A percentile compares a stretch with the other conserved stretches of the same genome.
phyloP scores from a whole-genome alignment of 2,797 vertebrate species.

The Catamblyrhynchus diadema region DNA sequence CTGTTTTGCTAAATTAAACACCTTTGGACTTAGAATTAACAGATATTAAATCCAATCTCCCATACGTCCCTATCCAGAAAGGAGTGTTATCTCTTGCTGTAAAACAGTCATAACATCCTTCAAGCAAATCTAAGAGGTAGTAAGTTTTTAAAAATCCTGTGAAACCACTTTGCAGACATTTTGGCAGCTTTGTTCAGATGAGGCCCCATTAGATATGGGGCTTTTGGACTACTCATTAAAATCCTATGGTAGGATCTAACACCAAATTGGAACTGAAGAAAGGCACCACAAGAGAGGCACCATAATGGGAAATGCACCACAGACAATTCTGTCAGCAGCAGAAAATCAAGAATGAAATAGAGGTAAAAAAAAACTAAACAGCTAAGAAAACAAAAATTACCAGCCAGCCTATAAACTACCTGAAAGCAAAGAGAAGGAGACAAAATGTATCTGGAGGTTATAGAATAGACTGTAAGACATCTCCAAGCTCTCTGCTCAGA shows the following conservation, averaged over 20 bases:
- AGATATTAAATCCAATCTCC: neutral
- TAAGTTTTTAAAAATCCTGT: neutral
- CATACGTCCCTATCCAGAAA: neutral
- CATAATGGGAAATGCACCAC: accelerated
- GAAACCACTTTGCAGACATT: neutral
- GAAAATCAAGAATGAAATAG: neutral
- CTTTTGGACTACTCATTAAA: neutral
- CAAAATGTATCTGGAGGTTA: neutral
- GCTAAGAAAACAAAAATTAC: neutral
- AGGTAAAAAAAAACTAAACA: neutral
- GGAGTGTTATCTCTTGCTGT: neutral
- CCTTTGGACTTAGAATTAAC: neutral
- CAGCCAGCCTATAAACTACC: neutral
- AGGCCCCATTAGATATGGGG: neutral
- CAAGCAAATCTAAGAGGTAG: neutral
- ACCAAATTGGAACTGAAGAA: neutral
- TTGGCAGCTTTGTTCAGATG: neutral
- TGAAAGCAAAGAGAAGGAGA: neutral
- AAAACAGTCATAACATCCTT: neutral
- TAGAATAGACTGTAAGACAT: neutral
- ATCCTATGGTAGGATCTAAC: neutral
- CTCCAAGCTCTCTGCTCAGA: neutral
- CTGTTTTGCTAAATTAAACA: neutral
- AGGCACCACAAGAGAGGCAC: neutral
- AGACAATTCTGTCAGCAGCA: neutral